Conservation (phyloP, 2,113 vertebrate species). For the Sinocyclocheilus anshuiensis region DNA sequence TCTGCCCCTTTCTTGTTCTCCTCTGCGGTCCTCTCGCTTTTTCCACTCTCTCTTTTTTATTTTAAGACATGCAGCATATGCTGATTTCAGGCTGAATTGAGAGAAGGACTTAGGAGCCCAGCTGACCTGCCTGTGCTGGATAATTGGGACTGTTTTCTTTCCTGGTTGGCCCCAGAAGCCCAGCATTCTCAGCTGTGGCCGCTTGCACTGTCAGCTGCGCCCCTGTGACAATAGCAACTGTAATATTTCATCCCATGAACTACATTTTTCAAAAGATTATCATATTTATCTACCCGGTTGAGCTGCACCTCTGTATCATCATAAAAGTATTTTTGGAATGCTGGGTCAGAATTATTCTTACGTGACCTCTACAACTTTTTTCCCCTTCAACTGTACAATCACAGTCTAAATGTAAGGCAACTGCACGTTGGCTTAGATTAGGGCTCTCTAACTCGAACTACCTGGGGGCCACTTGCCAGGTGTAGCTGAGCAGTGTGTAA, state of each 20-base stretch:
- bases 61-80: slow-evolving; percentile 58
- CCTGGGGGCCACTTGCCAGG: slow-evolving; percentile 14
- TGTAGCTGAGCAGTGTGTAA: slow-evolving; percentile 2
- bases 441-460: slow-evolving; percentile 12
- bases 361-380: slow-evolving; percentile 50
- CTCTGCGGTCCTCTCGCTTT: neutral
- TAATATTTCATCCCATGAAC: slow-evolving; percentile 61
- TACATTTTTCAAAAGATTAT: slow-evolving; percentile 55
- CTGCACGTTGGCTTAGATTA: slow-evolving; percentile 24
- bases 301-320: slow-evolving; percentile 57
- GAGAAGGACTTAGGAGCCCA: slow-evolving; percentile 40
- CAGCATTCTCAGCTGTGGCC: slow-evolving; percentile 51
- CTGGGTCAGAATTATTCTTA: slow-evolving; percentile 39
- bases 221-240: slow-evolving; percentile 58
- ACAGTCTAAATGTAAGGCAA: slow-evolving; percentile 10
- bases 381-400: slow-evolving; percentile 6
- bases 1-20: slow-evolving; percentile 7
- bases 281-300: slow-evolving; percentile 59
- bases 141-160: slow-evolving; percentile 66
- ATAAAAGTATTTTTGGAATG: slow-evolving; percentile 54
- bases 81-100: slow-evolving; percentile 54
- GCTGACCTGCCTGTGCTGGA: slow-evolving; percentile 65
- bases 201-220: slow-evolving; percentile 58
- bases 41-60: slow-evolving; percentile 25
- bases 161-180: slow-evolving; percentile 57